Base-by-base conservation (phyloP, 92 coral and sea anemone genomes). In the Palythoa heliodiscus region DNA sequence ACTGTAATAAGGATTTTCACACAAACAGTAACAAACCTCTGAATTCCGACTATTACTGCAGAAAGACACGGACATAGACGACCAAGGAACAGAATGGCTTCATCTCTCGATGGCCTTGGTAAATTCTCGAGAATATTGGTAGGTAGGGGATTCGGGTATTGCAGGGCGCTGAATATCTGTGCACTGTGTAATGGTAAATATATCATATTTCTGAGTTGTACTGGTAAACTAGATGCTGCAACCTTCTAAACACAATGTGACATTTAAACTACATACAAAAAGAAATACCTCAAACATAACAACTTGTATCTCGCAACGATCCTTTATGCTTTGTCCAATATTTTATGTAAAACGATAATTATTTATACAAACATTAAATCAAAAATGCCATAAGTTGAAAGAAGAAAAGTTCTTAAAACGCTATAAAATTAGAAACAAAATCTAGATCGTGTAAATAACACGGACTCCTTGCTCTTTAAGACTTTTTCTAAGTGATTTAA, bases 91-190 rank as follows among this genome's bases (percentile, higher is more conserved):
- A 90, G 81, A 22, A 96, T 87, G 0, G 99, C 99, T 70, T 96
- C 97, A 6, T 89, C 97, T 61, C 87, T 83, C 24, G 99, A 83
- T 7, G 99, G 93, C 74, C 89, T 92, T 11, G 95, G 92, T 17
- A 94, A 88, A 60, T 90, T 93, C 52, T 94, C 92, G 13, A 89
- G 76, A n/a, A 91, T 29, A 53, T 69, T 84, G 2, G 64, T 75
- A 5, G 98, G 94, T 48, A 94, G 74, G 10, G 95, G 86, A 78
- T 91, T 92, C 2, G 98, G 99, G 77, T 91, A 96, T 43, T 94
- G 92, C 12, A 96, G 88, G 13, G 97, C 98, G 23, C 73, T 86
- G 83, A 92, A 96, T 38, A 96, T 94, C 89, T 96, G 99, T 17
- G 98, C 94, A 82, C 99, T 96, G 89, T 70, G 43, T 66, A 19